Percentiles rank a stretch among this genome's conserved stretches.
Evolutionary conservation across 2,797 vertebrate species (phyloP).

Genomic region (Macroramphosus scolopax): DNA sequence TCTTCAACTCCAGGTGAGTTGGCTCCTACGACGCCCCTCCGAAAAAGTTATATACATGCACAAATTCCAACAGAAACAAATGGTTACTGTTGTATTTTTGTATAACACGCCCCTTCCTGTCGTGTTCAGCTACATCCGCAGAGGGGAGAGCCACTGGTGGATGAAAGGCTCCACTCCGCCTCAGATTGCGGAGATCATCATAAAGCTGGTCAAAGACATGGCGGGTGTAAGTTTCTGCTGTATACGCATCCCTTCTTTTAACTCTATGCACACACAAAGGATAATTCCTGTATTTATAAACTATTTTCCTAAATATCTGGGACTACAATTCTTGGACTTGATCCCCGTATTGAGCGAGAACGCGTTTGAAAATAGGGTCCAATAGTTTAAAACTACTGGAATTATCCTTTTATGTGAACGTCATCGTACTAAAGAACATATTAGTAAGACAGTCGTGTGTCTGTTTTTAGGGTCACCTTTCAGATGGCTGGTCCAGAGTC

Average conservation of each 20-base stretch:
- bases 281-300: background rate
- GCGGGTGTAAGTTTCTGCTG: constrained; percentile 85
- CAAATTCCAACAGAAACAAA: no score
- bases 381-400: no score
- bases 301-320: no score
- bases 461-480: constrained; percentile 88
- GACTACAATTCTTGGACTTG: no score
- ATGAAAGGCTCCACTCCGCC: constrained; percentile 99
- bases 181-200: constrained; percentile 98
- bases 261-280: background rate
- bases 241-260: background rate
- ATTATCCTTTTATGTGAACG: no score
- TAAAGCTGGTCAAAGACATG: constrained; percentile 99
- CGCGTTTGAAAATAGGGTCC: no score
- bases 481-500: constrained; percentile 97
- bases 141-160: constrained; percentile 99
- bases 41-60: no score
- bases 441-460: background rate
- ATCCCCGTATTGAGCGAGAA: no score
- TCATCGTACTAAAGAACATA: background rate
- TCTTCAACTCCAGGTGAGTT: constrained; percentile 96
- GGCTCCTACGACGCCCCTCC: background rate
- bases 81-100: no score
- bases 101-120: background rate
- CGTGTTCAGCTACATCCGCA: constrained; percentile 87